Conservation (phyloP, 2,113 vertebrate genomes). For the Trachemys scripta region DNA sequence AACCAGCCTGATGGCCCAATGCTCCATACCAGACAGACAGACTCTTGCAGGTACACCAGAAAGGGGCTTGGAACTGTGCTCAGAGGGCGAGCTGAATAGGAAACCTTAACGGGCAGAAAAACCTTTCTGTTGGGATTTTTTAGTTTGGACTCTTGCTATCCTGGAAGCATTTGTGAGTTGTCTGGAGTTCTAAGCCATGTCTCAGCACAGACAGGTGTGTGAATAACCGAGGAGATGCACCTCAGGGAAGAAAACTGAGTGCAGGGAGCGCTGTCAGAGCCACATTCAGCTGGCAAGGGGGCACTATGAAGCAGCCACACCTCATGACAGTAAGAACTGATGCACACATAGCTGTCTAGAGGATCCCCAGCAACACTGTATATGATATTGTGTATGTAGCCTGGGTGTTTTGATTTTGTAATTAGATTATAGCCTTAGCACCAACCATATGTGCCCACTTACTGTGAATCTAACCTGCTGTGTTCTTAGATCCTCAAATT, state of each 20-base stretch:
- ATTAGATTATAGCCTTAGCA: accelerated
- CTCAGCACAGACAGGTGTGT: neutral
- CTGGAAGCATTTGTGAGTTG: neutral
- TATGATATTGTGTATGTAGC: accelerated
- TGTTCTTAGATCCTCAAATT: neutral
- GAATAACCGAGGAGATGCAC: neutral
- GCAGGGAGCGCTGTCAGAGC: neutral
- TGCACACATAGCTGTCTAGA: neutral
- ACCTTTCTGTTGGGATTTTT: neutral
- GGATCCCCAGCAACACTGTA: neutral
- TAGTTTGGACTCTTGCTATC: no score
- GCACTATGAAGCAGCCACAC: neutral
- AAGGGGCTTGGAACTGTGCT: no score
- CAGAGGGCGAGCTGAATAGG: neutral
- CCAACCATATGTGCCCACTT: neutral
- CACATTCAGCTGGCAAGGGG: neutral
- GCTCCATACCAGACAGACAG: neutral
- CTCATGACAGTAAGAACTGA: neutral
- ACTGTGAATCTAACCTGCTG: neutral
- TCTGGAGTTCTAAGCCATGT: neutral
- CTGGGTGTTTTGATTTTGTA: accelerated
- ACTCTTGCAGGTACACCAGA: neutral
- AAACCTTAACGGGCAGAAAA: neutral
- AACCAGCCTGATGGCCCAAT: neutral
- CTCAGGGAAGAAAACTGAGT: neutral